Percentiles rank a stretch among this genome's conserved stretches.
Conservation (phyloP, 2,888 invertebrate genomes). For the Crematogaster levior region DNA sequence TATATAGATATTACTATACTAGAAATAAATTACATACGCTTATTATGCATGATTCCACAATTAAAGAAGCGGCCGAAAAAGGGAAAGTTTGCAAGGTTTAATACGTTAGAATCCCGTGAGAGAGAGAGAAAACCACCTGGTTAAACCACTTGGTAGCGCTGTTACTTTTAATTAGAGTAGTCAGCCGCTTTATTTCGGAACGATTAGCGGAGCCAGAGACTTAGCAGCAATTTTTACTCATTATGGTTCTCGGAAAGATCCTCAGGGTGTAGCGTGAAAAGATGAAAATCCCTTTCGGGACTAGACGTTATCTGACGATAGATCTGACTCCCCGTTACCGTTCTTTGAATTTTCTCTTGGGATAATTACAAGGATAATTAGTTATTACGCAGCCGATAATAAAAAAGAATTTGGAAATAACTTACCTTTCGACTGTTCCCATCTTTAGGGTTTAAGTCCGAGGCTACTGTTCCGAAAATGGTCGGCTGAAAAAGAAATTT, state of each 20-base stretch:
- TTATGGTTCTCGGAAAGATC: slow-evolving; percentile 71
- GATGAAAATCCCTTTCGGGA: slow-evolving; percentile 39
- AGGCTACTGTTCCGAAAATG: slow-evolving; percentile 89
- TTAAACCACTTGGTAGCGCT: slow-evolving; percentile 55
- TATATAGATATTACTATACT: no score
- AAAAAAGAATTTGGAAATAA: neutral
- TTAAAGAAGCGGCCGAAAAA: slow-evolving; percentile 58
- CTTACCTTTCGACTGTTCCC: slow-evolving; percentile 88
- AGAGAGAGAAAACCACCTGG: slow-evolving; percentile 14
- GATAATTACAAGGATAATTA: no score
- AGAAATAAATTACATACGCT: neutral
- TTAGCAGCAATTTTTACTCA: slow-evolving; percentile 81
- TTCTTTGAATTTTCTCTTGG: slow-evolving; percentile 6
- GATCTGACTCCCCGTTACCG: neutral
- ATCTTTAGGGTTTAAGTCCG: slow-evolving; percentile 88
- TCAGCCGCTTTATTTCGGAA: slow-evolving; percentile 73
- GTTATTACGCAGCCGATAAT: neutral
- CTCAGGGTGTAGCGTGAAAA: slow-evolving; percentile 57
- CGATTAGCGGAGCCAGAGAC: slow-evolving; percentile 69
- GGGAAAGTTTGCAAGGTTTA: slow-evolving; percentile 54
- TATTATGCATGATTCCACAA: slow-evolving; percentile 54
- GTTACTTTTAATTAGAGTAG: slow-evolving; percentile 82
- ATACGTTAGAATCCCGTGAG: slow-evolving; percentile 46
- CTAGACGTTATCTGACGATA: slow-evolving; percentile 1
- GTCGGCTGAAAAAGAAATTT: slow-evolving; percentile 87